Conservation (phyloP, 53 echinoderm and acorn worm species). For the Echinometra lucunter region DNA sequence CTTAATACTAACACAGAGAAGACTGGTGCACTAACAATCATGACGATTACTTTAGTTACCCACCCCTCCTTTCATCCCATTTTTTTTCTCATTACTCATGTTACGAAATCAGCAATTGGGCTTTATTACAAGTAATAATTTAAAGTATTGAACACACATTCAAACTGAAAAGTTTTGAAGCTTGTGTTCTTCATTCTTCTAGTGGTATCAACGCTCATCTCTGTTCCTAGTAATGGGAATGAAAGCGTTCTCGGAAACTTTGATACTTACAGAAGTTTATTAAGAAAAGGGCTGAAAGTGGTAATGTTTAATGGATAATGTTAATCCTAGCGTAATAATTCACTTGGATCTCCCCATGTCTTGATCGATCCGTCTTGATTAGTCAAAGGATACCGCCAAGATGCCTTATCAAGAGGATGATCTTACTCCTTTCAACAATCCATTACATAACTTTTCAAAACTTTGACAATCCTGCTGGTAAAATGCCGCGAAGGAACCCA, state of each 20-base stretch:
- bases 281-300: not conserved
- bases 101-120: too few relatives aligned
- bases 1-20: too few relatives aligned
- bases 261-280: not conserved
- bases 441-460: not conserved
- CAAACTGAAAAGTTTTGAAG: not conserved
- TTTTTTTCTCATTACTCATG: too few relatives aligned
- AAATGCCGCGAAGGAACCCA: conserved; percentile 21
- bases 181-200: not conserved
- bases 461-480: not conserved
- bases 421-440: not conserved
- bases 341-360: conserved; percentile 16
- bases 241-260: not conserved
- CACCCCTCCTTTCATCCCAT: too few relatives aligned
- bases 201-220: not conserved
- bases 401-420: conserved; percentile 18
- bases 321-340: conserved; percentile 50
- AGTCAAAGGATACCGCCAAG: conserved; percentile 32
- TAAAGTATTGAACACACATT: not conserved
- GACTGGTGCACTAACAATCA: too few relatives aligned
- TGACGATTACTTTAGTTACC: too few relatives aligned
- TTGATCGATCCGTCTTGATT: conserved; percentile 47
- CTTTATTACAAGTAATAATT: not conserved
- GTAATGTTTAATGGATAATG: conserved; percentile 38
- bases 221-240: not conserved